Conservation (phyloP, 2,797 vertebrate genomes). For the Betta splendens region DNA sequence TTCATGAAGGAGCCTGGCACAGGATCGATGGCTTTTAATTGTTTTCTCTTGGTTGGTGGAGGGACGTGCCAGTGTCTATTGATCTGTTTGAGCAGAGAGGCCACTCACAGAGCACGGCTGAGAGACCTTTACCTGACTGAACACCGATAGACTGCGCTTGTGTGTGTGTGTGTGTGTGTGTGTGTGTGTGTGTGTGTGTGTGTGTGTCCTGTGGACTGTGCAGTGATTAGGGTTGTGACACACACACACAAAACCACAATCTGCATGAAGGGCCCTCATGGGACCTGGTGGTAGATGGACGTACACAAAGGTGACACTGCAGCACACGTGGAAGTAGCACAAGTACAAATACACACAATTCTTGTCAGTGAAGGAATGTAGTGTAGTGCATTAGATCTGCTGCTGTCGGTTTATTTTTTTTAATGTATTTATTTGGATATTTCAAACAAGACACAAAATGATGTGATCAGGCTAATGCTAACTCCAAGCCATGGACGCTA, state of each 20-base stretch:
- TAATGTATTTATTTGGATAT: neutral
- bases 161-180: conserved; percentile 21
- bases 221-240: conserved; percentile 68
- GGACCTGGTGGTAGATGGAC: conserved; percentile 51
- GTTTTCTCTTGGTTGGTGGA: conserved; percentile 95
- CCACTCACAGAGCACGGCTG: conserved; percentile 79
- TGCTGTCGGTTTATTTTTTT: neutral
- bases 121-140: conserved; percentile 77
- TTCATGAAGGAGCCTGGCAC: conserved; percentile 89
- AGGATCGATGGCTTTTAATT: conserved; percentile 97
- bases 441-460: no score
- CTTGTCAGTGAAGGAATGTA: neutral
- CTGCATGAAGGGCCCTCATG: conserved; percentile 55
- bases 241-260: conserved; percentile 53
- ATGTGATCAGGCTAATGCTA: no score
- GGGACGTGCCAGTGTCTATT: conserved; percentile 94
- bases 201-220: conserved; percentile 21
- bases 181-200: conserved; percentile 26
- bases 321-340: conserved; percentile 22
- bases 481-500: no score
- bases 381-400: neutral
- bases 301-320: conserved; percentile 46
- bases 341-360: conserved; percentile 12
- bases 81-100: conserved; percentile 89
- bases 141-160: conserved; percentile 59